Evolutionary conservation across 2,797 vertebrate species (phyloP).

Genomic region (Morelia viridis): DNA sequence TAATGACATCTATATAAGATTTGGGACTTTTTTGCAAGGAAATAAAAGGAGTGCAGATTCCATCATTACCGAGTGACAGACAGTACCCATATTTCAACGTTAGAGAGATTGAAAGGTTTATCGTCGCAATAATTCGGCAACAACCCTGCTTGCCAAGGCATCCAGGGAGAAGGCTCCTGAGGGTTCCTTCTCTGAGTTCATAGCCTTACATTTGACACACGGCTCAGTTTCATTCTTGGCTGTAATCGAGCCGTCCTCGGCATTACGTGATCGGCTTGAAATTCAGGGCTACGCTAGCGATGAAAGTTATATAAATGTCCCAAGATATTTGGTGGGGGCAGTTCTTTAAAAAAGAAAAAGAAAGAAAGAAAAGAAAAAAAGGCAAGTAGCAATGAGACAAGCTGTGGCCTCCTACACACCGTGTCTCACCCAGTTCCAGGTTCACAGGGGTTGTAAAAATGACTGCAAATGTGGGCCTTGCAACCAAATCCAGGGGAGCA

Average conservation of each 20-base stretch:
- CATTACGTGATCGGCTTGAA: slow-evolving; percentile 11
- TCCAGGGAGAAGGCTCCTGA: neutral
- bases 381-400: neutral
- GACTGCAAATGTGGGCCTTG: neutral
- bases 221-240: neutral
- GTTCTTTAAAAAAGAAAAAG: neutral
- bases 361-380: rapidly evolving
- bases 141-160: neutral
- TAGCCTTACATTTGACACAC: neutral
- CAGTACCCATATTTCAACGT: too few relatives aligned
- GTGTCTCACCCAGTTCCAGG: neutral
- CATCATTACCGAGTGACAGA: too few relatives aligned
- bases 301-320: slow-evolving; percentile 26
- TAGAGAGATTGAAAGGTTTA: neutral
- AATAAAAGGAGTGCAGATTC: neutral
- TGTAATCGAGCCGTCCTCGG: neutral
- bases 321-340: neutral
- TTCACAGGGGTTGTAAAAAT: neutral
- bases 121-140: neutral
- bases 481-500: neutral
- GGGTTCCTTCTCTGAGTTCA: neutral
- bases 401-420: neutral
- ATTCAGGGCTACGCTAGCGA: neutral
- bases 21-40: neutral
- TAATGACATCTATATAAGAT: neutral